These are phyloP conservation scores for Cladorhizidae sp. DNA, from an alignment of 37 sponge, comb jelly and placozoan genomes.

Conservation along the genomic window DNA sequence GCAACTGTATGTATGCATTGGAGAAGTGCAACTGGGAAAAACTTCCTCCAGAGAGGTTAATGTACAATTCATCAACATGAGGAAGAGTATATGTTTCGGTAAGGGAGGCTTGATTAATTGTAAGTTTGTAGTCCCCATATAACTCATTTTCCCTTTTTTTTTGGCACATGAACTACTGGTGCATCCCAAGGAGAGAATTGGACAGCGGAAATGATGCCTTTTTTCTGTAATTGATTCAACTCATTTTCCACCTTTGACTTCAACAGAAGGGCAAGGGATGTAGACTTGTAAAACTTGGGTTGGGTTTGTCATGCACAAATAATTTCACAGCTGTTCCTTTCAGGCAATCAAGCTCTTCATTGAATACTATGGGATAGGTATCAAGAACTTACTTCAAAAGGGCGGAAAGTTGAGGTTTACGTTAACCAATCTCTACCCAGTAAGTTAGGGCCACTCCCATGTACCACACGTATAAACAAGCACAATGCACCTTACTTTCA, in stretches of 20 bases:
- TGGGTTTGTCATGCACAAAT: neutral
- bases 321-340: constrained; percentile 22
- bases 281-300: constrained; percentile 24
- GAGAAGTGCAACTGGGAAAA: constrained; percentile 43
- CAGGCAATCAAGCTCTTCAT: constrained; percentile 18
- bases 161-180: constrained; percentile 56
- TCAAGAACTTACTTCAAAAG: neutral
- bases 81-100: constrained; percentile 55
- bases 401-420: neutral
- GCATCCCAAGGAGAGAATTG: constrained; percentile 45
- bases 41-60: constrained; percentile 11
- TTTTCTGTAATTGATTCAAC: neutral
- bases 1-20: neutral
- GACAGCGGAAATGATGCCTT: constrained; percentile 48
- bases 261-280: constrained; percentile 10
- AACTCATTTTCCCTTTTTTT: constrained; percentile 26
- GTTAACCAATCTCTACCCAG: constrained; percentile 50
- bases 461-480: constrained; percentile 18
- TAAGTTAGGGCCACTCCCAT: constrained; percentile 45
- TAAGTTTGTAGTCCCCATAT: constrained; percentile 68
- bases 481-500: constrained; percentile 14
- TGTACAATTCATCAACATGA: constrained; percentile 35
- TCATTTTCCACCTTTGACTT: constrained; percentile 17
- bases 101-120: constrained; percentile 33
- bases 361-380: constrained; percentile 16